phyloP scores from a whole-genome alignment of 2,797 vertebrate genomes.

The Chelmon rostratus region DNA sequence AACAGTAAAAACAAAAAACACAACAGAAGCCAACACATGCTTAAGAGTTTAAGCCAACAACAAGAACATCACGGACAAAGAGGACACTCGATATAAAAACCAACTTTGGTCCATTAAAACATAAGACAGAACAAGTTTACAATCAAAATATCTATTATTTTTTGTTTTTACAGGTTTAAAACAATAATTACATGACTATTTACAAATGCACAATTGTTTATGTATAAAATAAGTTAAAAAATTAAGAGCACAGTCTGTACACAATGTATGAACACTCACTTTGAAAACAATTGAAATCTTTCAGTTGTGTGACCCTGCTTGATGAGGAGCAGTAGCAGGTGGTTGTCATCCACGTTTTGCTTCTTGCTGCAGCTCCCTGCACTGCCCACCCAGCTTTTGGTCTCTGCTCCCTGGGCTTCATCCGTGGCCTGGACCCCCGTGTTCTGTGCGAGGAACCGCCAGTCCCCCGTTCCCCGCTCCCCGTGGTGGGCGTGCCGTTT shows the following conservation, averaged over 20 bases:
- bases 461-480: constrained; percentile 25
- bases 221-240: constrained; percentile 99
- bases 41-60: constrained; percentile 88
- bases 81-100: constrained; percentile 89
- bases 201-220: constrained; percentile 98
- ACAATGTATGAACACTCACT: constrained; percentile 85
- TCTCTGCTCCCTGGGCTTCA: constrained; percentile 53
- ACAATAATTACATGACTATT: constrained; percentile 99
- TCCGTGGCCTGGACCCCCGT: constrained; percentile 27
- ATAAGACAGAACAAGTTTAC: constrained; percentile 93
- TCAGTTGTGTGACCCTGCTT: constrained; percentile 68
- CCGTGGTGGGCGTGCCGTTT: constrained; percentile 15
- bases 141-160: constrained; percentile 97
- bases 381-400: constrained; percentile 71
- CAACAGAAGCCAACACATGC: constrained; percentile 89
- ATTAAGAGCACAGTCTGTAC: constrained; percentile 89
- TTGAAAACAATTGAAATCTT: constrained; percentile 78
- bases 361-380: constrained; percentile 78
- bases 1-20: constrained; percentile 56
- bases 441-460: constrained; percentile 10
- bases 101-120: constrained; percentile 99
- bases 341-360: constrained; percentile 15
- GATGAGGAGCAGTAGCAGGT: constrained; percentile 47
- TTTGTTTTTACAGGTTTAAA: constrained; percentile 93
- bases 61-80: constrained; percentile 79